Base-by-base conservation (phyloP, 2,113 vertebrate genomes). In the Melanotaenia duboulayi region DNA sequence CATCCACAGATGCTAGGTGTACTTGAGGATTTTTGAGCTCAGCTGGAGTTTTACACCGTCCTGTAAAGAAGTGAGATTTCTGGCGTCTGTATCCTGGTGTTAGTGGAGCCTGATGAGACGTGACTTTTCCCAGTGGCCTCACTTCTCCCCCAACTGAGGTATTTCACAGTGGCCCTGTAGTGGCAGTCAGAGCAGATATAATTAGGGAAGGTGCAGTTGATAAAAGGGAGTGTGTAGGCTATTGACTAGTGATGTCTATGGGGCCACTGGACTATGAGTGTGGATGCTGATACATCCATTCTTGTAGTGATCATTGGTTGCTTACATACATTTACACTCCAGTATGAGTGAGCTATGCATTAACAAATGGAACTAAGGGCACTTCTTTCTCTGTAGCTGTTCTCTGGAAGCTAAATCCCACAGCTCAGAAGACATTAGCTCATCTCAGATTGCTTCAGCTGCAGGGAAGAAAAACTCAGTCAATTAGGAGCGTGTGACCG, bases 161-260 rank as follows among this genome's bases (percentile, higher is more conserved):
- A 93, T 94, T 94, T 94, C 91, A 91, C 92, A 91, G 73, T 28
- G 71, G 62, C 82, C 79, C 82, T 88, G 84, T 84, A 87, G 87
- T 57, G 40, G 82, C 80, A 76, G 84, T 52, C 81, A 6, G 79
- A 72, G 74, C 68, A 78, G 90, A 88, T 91, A 90, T 89, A 90
- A 93, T 92, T 91, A 91, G 87, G 77, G 64, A 77, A 77, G 86
- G 75, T 78, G 83, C 75, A 89, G 87, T 92, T 85, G 32, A 88
- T 90, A 81, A 69, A 80, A 76, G 63, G 76, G 81, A 89, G 83
- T 70, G 86, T 83, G 89, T 84, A 83, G 76, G 81, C 75, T 82
- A 59, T 86, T 82, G 78, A 87, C 86, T 89, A 82, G 75, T 32
- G 65, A 24, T 76, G 82, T 85, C 66, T 86, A 66, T 65, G 55